Evolutionary conservation across 2,113 vertebrate species (phyloP).

Genomic region (Mormyrus lacerda): DNA sequence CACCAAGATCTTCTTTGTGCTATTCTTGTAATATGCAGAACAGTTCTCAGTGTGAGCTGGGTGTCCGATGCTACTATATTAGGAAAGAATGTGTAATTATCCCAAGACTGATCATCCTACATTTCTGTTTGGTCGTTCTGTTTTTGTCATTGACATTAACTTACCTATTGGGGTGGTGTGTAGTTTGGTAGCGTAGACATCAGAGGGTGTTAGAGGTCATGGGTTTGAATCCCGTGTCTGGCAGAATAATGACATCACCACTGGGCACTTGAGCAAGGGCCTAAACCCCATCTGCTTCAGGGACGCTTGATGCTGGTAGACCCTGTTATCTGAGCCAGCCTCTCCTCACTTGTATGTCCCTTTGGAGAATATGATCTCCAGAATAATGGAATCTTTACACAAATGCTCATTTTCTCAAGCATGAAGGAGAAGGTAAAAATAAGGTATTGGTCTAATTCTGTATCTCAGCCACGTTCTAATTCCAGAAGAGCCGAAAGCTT

Average conservation of each 20-base stretch:
- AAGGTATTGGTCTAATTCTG: not conserved
- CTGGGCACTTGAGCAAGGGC: not conserved
- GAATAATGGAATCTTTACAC: not conserved
- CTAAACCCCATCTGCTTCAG: not conserved
- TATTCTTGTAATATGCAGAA: not conserved
- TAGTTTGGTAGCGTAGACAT: not conserved
- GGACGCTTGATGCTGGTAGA: not conserved
- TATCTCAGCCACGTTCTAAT: not conserved
- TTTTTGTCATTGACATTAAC: not conserved
- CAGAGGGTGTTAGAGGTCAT: not conserved
- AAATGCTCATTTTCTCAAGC: not conserved
- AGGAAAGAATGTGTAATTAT: not conserved
- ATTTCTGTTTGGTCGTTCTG: not conserved
- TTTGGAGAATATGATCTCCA: not conserved
- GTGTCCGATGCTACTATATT: not conserved
- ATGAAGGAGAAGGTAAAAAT: not conserved
- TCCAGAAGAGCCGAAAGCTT: not conserved
- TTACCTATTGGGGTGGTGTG: not conserved
- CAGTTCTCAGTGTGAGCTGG: not conserved
- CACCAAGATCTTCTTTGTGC: not conserved
- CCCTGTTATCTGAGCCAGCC: not conserved
- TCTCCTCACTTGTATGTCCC: not conserved
- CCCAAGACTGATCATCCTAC: not conserved
- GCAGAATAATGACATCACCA: not conserved
- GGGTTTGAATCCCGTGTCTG: not conserved